Percentiles rank a stretch among this genome's conserved stretches.
These are phyloP conservation scores for Adela reaumurella DNA, from an alignment of 2,888 invertebrate genomes.

Conservation along the genomic window DNA sequence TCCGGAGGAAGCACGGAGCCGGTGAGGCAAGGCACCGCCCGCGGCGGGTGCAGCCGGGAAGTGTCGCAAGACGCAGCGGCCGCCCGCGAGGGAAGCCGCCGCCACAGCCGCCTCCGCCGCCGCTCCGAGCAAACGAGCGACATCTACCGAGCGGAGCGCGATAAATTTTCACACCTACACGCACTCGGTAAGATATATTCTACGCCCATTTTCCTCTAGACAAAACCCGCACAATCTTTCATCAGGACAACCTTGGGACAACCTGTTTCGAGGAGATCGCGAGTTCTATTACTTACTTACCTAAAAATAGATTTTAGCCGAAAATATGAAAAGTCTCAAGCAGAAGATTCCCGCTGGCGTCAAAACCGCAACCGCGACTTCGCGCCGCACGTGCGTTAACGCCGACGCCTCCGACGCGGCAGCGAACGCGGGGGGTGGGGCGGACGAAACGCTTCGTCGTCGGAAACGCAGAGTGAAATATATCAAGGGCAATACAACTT, in stretches of 20 bases:
- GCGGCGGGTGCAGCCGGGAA: slow-evolving; percentile 2
- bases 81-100: not conserved
- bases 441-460: no score
- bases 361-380: slow-evolving; percentile 12
- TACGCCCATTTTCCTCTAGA: no score
- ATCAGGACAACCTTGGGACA: no score
- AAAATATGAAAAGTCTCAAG: no score
- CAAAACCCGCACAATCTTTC: no score
- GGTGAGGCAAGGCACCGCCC: not conserved
- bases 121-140: not conserved
- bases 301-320: no score
- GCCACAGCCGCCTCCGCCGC: not conserved
- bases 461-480: slow-evolving; percentile 53
- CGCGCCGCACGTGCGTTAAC: slow-evolving; percentile 35
- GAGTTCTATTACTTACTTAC: no score
- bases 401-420: no score
- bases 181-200: not conserved
- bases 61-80: slow-evolving; percentile 10
- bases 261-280: no score
- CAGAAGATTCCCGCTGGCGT: no score
- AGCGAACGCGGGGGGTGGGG: no score
- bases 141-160: no score
- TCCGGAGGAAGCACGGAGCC: slow-evolving; percentile 1
- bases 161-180: not conserved
- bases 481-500: slow-evolving; percentile 54